These are phyloP conservation scores for Dinothrombium tinctorium DNA, from an alignment of 1,140 invertebrate genomes.

Conservation along the genomic window DNA sequence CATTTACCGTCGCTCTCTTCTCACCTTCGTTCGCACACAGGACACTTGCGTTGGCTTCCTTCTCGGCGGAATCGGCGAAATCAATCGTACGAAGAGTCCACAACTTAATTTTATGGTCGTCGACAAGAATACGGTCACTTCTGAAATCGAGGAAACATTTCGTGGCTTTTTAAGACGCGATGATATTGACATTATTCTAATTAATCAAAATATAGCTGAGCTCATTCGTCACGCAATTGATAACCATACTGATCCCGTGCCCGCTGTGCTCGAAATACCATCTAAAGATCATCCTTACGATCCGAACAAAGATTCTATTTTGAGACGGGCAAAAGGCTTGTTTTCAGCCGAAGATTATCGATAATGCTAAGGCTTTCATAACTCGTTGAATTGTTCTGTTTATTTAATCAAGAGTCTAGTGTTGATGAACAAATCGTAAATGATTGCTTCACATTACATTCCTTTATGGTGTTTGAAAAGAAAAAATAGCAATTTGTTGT, in stretches of 20 bases:
- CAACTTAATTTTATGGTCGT: constrained; percentile 79
- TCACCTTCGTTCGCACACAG: constrained; percentile 33
- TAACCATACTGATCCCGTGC: constrained; percentile 68
- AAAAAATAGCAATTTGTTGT: too few species aligned
- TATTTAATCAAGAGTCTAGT: too few species aligned
- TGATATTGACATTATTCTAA: constrained; percentile 96
- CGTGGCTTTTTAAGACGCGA: constrained; percentile 80
- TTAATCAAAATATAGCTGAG: constrained; percentile 97
- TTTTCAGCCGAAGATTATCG: too few species aligned
- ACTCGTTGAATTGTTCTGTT: too few species aligned
- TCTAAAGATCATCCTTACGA: constrained; percentile 99
- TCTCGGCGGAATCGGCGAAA: constrained; percentile 87
- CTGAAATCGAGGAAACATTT: constrained; percentile 93
- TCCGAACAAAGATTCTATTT: constrained; percentile 88
- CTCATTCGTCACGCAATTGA: constrained; percentile 93
- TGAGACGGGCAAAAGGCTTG: constrained; percentile 72
- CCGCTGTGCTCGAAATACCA: constrained; percentile 91
- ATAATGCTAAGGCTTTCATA: too few species aligned
- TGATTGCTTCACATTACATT: too few species aligned
- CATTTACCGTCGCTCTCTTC: constrained; percentile 3
- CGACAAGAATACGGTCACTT: constrained; percentile 83
- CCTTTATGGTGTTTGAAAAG: too few species aligned
- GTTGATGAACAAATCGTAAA: too few species aligned
- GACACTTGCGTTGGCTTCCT: constrained; percentile 98
- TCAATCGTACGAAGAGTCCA: constrained; percentile 90